phyloP scores from a whole-genome alignment of 2,113 vertebrate species.

The Empidonax alnorum region DNA sequence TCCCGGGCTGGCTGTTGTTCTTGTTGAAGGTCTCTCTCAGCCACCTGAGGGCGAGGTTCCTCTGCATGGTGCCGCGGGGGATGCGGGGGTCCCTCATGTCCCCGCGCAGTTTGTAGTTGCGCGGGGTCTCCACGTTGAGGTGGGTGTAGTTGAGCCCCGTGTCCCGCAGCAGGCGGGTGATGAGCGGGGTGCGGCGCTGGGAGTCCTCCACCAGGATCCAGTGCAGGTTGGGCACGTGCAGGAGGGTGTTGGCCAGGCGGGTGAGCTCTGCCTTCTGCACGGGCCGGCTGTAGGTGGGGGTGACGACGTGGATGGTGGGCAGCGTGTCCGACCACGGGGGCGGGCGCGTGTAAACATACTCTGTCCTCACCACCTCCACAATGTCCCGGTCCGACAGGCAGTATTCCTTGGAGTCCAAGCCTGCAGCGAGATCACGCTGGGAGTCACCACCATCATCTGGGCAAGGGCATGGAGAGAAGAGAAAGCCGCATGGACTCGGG shows the following conservation, averaged over 20 bases:
- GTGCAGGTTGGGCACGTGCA: conserved; percentile 96
- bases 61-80: conserved; percentile 96
- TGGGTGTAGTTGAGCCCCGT: conserved; percentile 98
- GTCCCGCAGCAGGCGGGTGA: conserved; percentile 89
- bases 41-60: conserved; percentile 95
- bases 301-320: conserved; percentile 96
- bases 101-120: conserved; percentile 94
- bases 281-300: conserved; percentile 94
- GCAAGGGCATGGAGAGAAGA: conserved; percentile 65
- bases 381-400: conserved; percentile 97
- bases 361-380: conserved; percentile 98
- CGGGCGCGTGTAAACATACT: conserved; percentile 95
- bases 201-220: conserved; percentile 99
- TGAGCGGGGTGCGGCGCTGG: conserved; percentile 87
- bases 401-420: conserved; percentile 92
- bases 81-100: conserved; percentile 93
- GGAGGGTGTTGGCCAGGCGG: conserved; percentile 91
- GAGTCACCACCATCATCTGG: conserved; percentile 90
- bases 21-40: conserved; percentile 92
- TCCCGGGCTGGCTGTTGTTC: conserved; percentile 90
- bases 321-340: conserved; percentile 96
- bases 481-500: conserved; percentile 44
- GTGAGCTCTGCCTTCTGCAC: conserved; percentile 98
- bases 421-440: conserved; percentile 80
- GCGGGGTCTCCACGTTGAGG: conserved; percentile 96